These are phyloP conservation scores for Eupithecia inturbata DNA, from an alignment of 2,888 invertebrate species.

Conservation along the genomic window DNA sequence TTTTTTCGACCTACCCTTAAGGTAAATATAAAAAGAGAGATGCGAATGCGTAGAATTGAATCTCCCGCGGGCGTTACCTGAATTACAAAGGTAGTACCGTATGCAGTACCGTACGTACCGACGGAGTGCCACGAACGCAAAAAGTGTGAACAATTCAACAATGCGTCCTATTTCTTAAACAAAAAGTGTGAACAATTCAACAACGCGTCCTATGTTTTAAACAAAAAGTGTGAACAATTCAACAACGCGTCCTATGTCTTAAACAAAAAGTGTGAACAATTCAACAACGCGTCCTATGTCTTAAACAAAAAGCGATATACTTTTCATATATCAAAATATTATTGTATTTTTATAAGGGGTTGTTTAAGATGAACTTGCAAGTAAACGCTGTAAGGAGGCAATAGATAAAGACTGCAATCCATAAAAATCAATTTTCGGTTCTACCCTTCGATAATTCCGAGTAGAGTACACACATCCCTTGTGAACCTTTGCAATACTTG, in stretches of 20 bases:
- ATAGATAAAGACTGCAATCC: no score
- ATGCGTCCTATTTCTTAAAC: no score
- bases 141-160: no score
- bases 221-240: no score
- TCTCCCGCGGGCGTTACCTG: slow-evolving; percentile 3
- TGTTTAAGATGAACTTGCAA: background rate
- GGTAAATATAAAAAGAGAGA: slow-evolving; percentile 30
- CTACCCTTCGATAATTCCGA: slow-evolving; percentile 4
- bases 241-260: no score
- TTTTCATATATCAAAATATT: background rate
- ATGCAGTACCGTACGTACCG: background rate
- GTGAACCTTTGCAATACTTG: slow-evolving; percentile 36
- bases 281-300: no score
- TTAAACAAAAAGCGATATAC: background rate
- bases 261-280: no score
- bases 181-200: no score
- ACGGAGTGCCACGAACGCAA: background rate
- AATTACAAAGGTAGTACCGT: background rate
- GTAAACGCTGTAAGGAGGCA: background rate
- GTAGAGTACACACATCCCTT: slow-evolving; percentile 20
- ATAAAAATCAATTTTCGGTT: slow-evolving; percentile 12
- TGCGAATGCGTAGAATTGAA: slow-evolving; percentile 17
- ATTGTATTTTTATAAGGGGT: background rate
- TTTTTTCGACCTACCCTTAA: slow-evolving; percentile 48
- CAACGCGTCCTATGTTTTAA: no score